Conservation (phyloP, 1,140 invertebrate species). For the Acromyrmex charruanus region DNA sequence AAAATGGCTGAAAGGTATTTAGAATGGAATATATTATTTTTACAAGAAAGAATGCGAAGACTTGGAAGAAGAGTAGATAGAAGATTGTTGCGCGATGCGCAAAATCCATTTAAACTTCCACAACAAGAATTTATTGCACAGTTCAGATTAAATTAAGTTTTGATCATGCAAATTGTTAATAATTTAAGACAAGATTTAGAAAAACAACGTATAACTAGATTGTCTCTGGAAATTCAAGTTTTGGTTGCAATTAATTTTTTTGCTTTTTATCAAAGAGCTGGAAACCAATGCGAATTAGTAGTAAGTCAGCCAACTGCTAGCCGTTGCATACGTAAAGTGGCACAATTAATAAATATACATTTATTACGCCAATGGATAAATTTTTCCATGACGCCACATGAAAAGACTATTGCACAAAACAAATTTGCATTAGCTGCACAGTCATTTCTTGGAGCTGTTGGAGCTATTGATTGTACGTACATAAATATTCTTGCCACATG, state of each 20-base stretch:
- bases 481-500: background rate
- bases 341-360: conserved; percentile 1
- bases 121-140: background rate
- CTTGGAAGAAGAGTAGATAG: background rate
- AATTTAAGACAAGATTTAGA: background rate
- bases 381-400: background rate
- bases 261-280: conserved; percentile 8
- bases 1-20: background rate
- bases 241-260: background rate
- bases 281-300: background rate
- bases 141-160: background rate
- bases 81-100: background rate
- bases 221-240: background rate
- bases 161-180: background rate
- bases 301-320: background rate
- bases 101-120: background rate
- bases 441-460: background rate
- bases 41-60: background rate
- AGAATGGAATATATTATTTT: background rate
- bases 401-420: background rate
- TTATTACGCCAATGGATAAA: conserved; percentile 24
- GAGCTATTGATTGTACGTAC: background rate
- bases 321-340: background rate
- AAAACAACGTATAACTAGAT: background rate
- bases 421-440: background rate